These are phyloP conservation scores for Cabera pusaria DNA, from an alignment of 2,888 invertebrate genomes.

Conservation along the genomic window DNA sequence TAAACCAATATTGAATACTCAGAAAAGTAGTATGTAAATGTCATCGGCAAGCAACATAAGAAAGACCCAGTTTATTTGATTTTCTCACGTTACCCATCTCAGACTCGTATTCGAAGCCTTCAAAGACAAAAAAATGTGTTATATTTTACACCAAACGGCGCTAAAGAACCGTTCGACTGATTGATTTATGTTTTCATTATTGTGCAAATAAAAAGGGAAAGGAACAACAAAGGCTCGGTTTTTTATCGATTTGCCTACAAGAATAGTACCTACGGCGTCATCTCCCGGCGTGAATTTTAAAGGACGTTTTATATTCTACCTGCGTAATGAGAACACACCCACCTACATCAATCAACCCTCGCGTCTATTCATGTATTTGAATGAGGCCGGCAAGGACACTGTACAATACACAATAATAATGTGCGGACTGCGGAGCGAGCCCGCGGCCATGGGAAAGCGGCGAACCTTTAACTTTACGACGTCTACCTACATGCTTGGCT, in stretches of 20 bases:
- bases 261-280: conserved; percentile 21
- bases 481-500: conserved; percentile 30
- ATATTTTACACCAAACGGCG: conserved; percentile 21
- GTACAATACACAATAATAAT: conserved; percentile 21
- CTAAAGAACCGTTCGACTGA: conserved; percentile 23
- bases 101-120: conserved; percentile 19
- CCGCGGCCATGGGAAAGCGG: conserved; percentile 27
- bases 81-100: conserved; percentile 41
- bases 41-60: conserved; percentile 39
- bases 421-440: conserved; percentile 18
- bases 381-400: conserved; percentile 22
- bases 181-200: conserved; percentile 24
- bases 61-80: conserved; percentile 40
- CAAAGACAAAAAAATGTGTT: conserved; percentile 24
- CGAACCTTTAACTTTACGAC: conserved; percentile 30
- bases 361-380: conserved; percentile 23
- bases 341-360: conserved; percentile 25
- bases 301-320: conserved; percentile 11
- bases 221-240: conserved; percentile 15
- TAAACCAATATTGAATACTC: conserved; percentile 43
- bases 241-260: conserved; percentile 21
- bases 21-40: conserved; percentile 35
- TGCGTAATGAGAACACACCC: conserved; percentile 20
- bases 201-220: conserved; percentile 20
- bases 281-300: conserved; percentile 16